These are phyloP conservation scores for Palythoa heliodiscus DNA, from an alignment of 92 coral and sea anemone species.

Conservation along the genomic window DNA sequence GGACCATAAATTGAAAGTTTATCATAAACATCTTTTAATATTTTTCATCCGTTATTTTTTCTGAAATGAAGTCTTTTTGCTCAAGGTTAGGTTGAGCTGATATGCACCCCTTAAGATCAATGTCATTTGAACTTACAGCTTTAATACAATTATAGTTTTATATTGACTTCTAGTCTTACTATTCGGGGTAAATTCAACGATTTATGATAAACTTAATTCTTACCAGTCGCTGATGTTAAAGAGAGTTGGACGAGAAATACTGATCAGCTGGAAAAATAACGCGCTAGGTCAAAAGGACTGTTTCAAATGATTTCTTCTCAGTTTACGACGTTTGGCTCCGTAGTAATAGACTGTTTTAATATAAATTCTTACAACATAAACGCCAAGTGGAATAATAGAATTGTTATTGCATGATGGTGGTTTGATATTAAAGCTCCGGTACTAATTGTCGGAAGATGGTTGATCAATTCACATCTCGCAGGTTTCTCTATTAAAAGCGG, in stretches of 20 bases:
- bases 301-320: neutral
- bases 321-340: neutral
- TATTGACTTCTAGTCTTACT: neutral
- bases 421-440: neutral
- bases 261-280: neutral
- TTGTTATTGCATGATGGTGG: neutral
- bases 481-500: neutral
- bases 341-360: neutral
- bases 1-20: too few relatives aligned
- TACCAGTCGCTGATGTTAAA: conserved; percentile 1
- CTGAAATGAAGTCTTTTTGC: too few relatives aligned
- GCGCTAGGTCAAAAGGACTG: neutral
- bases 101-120: too few relatives aligned
- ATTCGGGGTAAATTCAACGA: neutral
- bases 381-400: neutral
- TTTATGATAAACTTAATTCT: neutral
- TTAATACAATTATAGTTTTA: neutral
- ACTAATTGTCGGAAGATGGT: neutral
- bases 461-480: neutral
- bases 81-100: too few relatives aligned
- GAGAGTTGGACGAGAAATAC: neutral
- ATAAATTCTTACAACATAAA: neutral
- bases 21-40: too few relatives aligned
- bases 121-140: too few relatives aligned
- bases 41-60: too few relatives aligned